Base-by-base conservation (phyloP, 2,113 vertebrate species). In the Otus sunia region DNA sequence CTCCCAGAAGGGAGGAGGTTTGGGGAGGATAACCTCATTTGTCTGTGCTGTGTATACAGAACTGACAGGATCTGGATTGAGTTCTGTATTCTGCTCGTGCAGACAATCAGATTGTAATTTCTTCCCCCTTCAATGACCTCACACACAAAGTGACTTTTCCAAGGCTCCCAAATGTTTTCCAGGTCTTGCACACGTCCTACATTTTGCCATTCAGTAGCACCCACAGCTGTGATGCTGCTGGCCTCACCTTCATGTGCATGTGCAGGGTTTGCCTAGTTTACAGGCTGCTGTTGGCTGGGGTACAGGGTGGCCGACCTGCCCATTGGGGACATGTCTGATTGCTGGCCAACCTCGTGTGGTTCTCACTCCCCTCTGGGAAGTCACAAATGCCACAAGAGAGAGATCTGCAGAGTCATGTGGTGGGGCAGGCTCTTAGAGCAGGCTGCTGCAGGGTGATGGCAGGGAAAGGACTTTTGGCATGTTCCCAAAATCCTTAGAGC, bases 341-440 rank as follows among this genome's bases (percentile, higher is more conserved):
- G n/a, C 41, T 78, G 69, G 20, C 17, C 84, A 77, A 3, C 25
- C 10, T 58, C 55, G 29, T 43, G 25, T 37, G 8, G 9, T 39
- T 85, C 74, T 85, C 53, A 52, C 22, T 25, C 3, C 3, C 6
- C 62, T 60, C 34, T 5, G 8, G 7, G 30, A 72, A 59, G 74
- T 60, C 58, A 52, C 0, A 0, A 43, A 39, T 23, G 34, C 43
- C 32, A 59, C 41, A 86, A 43, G 32, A 75, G 50, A 76, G 90
- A 11, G 26, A 56, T 23, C 55, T 83, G 55, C 47, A 87, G 79
- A 55, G 17, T 21, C 0, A 0, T 74, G 6, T 3, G 1, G 4
- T 60, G n/a, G 34, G 18, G 23, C 50, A 29, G 21, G 45, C 2
- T 90, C 15, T 85, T 55, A 63, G 45, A 89, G 32, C 19, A 66